Evolutionary conservation across 2,888 invertebrate genomes (phyloP), one percentile per base, ranked within the genome.

Genomic region (Aethes cnicana): DNA sequence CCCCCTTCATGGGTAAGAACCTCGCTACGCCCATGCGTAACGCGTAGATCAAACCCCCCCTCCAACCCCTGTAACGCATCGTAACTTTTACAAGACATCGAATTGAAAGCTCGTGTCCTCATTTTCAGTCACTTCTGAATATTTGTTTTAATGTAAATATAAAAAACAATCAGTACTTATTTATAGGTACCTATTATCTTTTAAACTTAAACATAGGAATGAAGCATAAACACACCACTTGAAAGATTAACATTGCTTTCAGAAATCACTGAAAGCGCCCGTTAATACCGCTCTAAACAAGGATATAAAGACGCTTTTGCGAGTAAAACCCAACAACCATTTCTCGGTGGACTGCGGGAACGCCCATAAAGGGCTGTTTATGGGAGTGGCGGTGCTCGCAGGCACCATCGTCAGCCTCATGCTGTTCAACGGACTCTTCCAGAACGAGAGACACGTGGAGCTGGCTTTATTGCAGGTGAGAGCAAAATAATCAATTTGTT

Each of bases 331-430:
- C 12, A 84, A 77, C 62, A 90, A 84, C 63, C 92, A 92, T 64
- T 93, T 92, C 75, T 92, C 92, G 1, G 92, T 95, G 32, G 95
- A 95, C 83, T 95, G 95, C 74, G 92, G 93, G 30, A 93, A 92
- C 59, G 93, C 95, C 7, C 94, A 94, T 72, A 93, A 93, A 83
- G 86, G 95, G 66, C 84, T 95, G 74, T 92, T 91, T 63, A 74
- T 84, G 77, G 91, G 94, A 3, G 92, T 95, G 37, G 85, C 93
- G 6, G 90, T 94, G 8, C 88, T 95, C 2, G 93, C 94, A 1
- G 91, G 93, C 3, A 94, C 94, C 26, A 92, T 94, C 60, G 92
- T 94, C 64, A 92, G 93, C 57, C 89, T 94, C 20, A 93, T 95
- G 71, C 87, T 94, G 53, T 94, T 94, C 74, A 94, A 94, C 67